Percentiles rank a stretch among this genome's conserved stretches.
phyloP scores from a whole-genome alignment of 2,797 vertebrate genomes.

The Eulemur rubriventer region DNA sequence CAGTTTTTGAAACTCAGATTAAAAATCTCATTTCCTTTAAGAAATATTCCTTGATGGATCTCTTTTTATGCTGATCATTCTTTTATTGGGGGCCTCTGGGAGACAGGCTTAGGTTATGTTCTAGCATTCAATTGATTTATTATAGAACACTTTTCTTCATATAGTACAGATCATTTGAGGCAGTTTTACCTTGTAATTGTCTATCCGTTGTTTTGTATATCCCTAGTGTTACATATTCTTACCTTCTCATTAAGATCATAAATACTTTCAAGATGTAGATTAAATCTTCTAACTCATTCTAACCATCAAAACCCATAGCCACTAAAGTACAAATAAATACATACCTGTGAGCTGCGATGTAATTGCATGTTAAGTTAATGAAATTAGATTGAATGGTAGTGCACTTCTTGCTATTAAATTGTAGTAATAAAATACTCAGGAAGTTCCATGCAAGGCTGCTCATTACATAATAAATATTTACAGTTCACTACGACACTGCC shows the following conservation, averaged over 20 bases:
- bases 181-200: not conserved
- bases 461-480: slow-evolving; percentile 38
- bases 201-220: not conserved
- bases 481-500: not conserved
- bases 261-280: slow-evolving; percentile 13
- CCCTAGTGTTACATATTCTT: not conserved
- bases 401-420: not conserved
- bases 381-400: not conserved
- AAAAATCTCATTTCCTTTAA: slow-evolving; percentile 47
- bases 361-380: not conserved
- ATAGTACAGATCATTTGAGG: not conserved
- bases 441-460: not conserved
- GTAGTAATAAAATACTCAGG: slow-evolving; percentile 11
- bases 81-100: not conserved
- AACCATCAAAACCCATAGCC: not conserved
- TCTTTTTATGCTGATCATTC: not conserved
- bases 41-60: not conserved
- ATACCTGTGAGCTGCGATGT: not conserved
- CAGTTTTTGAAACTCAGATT: slow-evolving; percentile 25
- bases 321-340: not conserved
- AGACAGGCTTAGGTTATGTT: not conserved
- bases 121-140: not conserved
- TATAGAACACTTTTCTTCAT: not conserved
- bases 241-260: slow-evolving; percentile 9
- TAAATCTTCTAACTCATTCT: not conserved